Base-by-base conservation (phyloP, 2,888 invertebrate genomes). In the Agrotis puta region DNA sequence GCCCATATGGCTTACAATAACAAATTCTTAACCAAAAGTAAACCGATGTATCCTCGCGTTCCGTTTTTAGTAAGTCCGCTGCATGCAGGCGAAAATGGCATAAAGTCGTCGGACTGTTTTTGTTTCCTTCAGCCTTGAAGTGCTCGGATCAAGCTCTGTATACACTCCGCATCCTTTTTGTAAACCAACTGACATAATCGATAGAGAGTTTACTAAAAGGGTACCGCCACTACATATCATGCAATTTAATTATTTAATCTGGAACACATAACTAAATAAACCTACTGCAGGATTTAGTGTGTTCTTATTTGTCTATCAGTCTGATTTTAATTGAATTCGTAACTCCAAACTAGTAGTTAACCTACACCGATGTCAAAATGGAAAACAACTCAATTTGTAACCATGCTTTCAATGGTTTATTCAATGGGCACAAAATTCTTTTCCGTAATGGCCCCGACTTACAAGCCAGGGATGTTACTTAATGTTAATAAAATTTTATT, bases 11-110 rank as follows among this genome's bases (percentile, higher is more conserved):
- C 93, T 94, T 91, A 94, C 91, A 94, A 94, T 92, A 95, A 95
- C 94, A 95, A 94, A 94, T 94, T 94, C 94, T 94, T 94, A 94
- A 94, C 94, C 94, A 91, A 94, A 94, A 94, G 94, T 94, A 94
- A 94, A 94, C 94, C 85, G 87, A 93, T 92, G 92, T 92, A 93
- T 92, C 91, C 91, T 90, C 87, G 88, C 87, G 91, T 90, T 89
- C 91, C 91, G 89, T 88, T 91, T 93, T 85, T 89, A 88, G 84
- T 85, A 65, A 75, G 79, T 72, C 65, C 65, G 84, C 65, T 80
- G 85, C 74, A 79, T 75, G 78, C 84, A 77, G 74, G 80, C 85
- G 78, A 90, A 90, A 92, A 93, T 92, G 92, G 91, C 91, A 91
- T 92, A 85, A 91, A 93, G 81, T 79, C 82, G 69, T 75, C 77